phyloP scores from a whole-genome alignment of 1,140 invertebrate genomes.

The Tetramorium parvispinum region DNA sequence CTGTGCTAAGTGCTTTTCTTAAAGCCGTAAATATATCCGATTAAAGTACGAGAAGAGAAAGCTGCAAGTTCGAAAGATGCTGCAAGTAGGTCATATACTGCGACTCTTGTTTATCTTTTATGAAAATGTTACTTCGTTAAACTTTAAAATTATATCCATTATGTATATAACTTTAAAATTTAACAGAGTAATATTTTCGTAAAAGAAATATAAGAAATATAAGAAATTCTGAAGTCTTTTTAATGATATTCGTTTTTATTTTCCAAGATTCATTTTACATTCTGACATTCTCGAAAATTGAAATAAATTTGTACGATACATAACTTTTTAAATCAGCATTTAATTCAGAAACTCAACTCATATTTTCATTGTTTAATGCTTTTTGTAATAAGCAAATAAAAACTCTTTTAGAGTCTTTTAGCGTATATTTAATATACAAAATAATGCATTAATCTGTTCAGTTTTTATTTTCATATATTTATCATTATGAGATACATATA shows the following conservation, averaged over 20 bases:
- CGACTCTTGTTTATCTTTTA: constrained; percentile 1
- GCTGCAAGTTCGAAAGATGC: neutral
- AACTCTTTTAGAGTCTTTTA: neutral
- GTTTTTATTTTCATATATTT: neutral
- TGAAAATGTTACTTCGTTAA: neutral
- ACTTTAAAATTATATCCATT: neutral
- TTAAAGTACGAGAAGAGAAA: neutral
- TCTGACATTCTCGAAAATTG: neutral
- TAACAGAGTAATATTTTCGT: too few relatives aligned
- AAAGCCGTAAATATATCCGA: constrained; percentile 1
- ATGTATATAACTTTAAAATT: too few relatives aligned
- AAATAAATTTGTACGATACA: neutral
- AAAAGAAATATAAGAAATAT: too few relatives aligned
- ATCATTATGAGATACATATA: neutral
- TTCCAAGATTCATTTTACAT: neutral
- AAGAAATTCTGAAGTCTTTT: neutral
- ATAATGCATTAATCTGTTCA: neutral
- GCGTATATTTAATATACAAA: neutral
- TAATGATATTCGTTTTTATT: constrained; percentile 3
- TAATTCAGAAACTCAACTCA: neutral
- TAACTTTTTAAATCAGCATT: neutral
- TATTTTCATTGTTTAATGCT: neutral
- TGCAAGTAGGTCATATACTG: neutral
- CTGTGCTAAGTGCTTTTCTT: constrained; percentile 6
- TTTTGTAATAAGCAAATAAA: neutral